A percentile compares a stretch with the other conserved stretches of the same genome.
These are phyloP conservation scores for Erpobdella octoculata DNA, from an alignment of 2,888 invertebrate genomes.

Conservation along the genomic window DNA sequence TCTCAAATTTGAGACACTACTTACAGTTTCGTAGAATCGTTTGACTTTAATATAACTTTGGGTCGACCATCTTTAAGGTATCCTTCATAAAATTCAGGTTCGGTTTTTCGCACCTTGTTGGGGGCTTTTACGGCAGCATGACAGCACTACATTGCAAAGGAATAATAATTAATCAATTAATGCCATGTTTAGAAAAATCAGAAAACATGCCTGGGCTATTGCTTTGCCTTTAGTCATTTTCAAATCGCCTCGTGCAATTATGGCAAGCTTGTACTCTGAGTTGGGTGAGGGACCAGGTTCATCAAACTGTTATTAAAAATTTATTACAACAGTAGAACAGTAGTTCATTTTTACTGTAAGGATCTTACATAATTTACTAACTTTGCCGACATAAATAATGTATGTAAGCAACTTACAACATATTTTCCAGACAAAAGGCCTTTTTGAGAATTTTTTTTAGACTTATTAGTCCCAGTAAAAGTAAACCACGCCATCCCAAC, in stretches of 20 bases:
- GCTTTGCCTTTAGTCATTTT: slow-evolving; percentile 3
- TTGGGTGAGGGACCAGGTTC: not conserved
- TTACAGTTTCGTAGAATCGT: not conserved
- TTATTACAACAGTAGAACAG: no score
- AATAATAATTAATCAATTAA: not conserved
- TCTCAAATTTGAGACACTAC: not conserved
- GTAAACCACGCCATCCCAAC: no score
- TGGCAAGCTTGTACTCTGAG: not conserved
- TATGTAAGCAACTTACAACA: no score
- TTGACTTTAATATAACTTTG: not conserved
- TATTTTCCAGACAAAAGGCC: no score
- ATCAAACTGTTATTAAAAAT: no score
- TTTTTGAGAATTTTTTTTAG: no score
- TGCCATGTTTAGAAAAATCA: not conserved
- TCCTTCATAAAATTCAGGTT: not conserved
- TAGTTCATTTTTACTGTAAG: no score
- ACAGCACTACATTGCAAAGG: not conserved
- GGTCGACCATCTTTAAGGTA: not conserved
- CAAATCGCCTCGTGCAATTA: not conserved
- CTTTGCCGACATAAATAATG: no score
- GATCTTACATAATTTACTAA: no score
- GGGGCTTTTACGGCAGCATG: not conserved
- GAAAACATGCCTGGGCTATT: not conserved
- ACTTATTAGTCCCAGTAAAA: no score
- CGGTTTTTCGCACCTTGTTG: not conserved